A percentile compares a stretch with the other conserved stretches of the same genome.
Conservation (phyloP, 2,888 invertebrate genomes). For the Tachystola acroxantha region DNA sequence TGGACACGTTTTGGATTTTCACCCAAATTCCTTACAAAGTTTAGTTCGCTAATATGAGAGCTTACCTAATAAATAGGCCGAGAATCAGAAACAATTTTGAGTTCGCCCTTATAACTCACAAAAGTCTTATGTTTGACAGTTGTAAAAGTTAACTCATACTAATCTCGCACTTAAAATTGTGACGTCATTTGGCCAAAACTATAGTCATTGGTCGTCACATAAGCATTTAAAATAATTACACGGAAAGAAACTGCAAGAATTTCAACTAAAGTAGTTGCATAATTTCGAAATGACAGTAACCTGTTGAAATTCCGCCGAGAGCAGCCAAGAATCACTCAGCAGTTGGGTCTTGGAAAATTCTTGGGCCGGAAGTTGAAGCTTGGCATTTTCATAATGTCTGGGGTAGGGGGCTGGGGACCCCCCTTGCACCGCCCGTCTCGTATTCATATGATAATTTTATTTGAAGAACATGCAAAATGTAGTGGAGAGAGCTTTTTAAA, state of each 20-base stretch:
- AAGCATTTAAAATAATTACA: too few species aligned
- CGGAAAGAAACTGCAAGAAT: background rate
- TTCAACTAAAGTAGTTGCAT: background rate
- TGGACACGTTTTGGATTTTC: too few species aligned
- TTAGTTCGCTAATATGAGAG: too few species aligned
- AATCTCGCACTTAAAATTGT: too few species aligned
- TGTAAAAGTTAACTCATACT: too few species aligned
- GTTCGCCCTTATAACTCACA: too few species aligned
- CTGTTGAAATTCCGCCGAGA: conserved; percentile 1
- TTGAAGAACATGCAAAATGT: conserved; percentile 27
- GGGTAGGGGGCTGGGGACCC: conserved; percentile 7
- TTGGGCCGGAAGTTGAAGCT: conserved; percentile 62
- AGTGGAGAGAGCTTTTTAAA: conserved; percentile 29
- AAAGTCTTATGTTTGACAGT: too few species aligned
- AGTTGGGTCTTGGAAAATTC: conserved; percentile 60
- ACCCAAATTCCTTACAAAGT: too few species aligned
- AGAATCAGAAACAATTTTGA: too few species aligned
- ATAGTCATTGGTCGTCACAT: too few species aligned
- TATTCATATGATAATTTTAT: conserved; percentile 73
- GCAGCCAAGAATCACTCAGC: conserved; percentile 11
- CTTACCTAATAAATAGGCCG: too few species aligned
- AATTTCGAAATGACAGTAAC: background rate
- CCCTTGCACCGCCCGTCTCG: conserved; percentile 23
- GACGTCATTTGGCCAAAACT: too few species aligned
- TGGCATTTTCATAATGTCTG: conserved; percentile 68